These are phyloP conservation scores for Syrrhaptes paradoxus DNA, from an alignment of 2,113 vertebrate genomes.

Conservation along the genomic window DNA sequence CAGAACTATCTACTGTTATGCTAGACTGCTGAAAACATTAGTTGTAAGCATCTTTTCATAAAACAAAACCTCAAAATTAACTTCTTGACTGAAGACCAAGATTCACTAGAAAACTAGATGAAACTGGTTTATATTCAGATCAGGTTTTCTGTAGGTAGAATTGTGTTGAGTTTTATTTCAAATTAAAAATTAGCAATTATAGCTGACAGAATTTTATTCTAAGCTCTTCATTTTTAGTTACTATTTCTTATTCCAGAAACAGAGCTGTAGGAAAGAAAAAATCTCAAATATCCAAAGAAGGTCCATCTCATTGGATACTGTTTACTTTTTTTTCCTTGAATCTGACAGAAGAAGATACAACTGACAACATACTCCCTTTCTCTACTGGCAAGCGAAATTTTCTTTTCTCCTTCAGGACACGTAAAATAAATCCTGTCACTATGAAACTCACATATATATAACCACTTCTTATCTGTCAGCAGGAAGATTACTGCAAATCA, in stretches of 20 bases:
- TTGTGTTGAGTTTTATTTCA: background rate
- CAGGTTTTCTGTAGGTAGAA: background rate
- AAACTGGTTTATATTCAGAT: background rate
- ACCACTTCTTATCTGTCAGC: background rate
- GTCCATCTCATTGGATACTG: background rate
- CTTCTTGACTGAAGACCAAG: background rate
- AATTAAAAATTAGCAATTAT: background rate
- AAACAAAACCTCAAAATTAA: background rate
- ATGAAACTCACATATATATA: background rate
- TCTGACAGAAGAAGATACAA: background rate
- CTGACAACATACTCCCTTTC: background rate
- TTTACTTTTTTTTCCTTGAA: background rate
- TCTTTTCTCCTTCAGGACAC: background rate
- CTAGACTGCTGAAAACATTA: background rate
- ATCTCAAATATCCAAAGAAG: background rate
- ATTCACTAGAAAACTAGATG: background rate
- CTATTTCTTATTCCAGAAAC: background rate
- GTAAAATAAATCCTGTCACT: background rate
- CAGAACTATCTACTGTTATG: background rate
- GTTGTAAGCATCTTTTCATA: background rate
- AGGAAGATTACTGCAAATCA: slow-evolving; percentile 9
- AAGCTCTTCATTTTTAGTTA: background rate
- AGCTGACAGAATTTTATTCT: background rate
- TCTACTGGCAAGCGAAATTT: background rate
- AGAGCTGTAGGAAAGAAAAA: background rate